Evolutionary conservation across 1,140 invertebrate species (phyloP), one percentile per base, ranked within the genome.

Genomic region (Coelopa frigida): DNA sequence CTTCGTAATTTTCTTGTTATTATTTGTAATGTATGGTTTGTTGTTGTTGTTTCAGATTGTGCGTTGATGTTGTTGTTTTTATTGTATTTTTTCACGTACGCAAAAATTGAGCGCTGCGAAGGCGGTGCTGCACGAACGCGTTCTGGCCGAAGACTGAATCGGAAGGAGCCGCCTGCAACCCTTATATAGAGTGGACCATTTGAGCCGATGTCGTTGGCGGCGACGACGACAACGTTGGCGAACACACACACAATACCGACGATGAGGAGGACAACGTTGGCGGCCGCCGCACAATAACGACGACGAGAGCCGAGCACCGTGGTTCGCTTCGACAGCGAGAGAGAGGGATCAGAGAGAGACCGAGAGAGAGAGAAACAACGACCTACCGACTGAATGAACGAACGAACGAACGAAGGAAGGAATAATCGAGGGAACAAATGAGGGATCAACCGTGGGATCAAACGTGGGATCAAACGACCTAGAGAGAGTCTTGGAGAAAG

Each of bases 111-210:
- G 43, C 33, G 21, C 31, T 17, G 36, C 43, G 43, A 35, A 31
- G 17, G 43, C 23, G 44, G 31, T 46, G 33, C 38, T 36, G 18
- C 17, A 11, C 33, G 33, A 26, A 27, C 44, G 35, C 33, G 44
- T 46, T 36, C 44, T 46, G 35, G 38, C 23, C 38, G 38, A 37
- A 46, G 35, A 46, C 44, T 46, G 33, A 37, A 33, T 46, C 24
- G 32, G 15, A 18, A 23, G 29, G 21, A 33, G 11, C 22, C 4
- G 24, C 14, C 7, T 29, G 23, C 44, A 46, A 46, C 44, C 44
- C 44, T 46, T 46, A 46, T 46, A 46, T 46, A 46, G 44, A 46
- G 23, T 46, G 23, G 31, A 32, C 11, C 8, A 20, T 43, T 43
- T 29, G 10, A 17, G 21, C 6, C 33, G 5, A 35, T 35, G 33